A percentile compares a stretch with the other conserved stretches of the same genome.
Conservation (phyloP, 2,888 invertebrate genomes). For the Megaustenia siamemsis region DNA sequence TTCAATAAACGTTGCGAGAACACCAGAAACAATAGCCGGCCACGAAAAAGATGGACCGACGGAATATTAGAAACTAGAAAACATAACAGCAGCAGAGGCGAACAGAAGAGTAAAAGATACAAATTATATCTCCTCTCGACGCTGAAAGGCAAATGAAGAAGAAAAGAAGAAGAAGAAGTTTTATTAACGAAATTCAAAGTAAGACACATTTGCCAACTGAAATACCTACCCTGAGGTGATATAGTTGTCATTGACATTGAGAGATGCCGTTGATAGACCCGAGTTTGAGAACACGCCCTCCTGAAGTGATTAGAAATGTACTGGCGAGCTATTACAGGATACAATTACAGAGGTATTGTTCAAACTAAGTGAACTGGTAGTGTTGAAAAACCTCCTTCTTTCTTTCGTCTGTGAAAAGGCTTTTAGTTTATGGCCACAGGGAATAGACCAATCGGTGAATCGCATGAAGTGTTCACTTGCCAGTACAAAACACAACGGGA, state of each 20-base stretch:
- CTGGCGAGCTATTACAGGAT: neutral
- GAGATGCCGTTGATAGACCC: neutral
- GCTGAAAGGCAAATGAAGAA: too few relatives aligned
- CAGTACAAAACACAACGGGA: neutral
- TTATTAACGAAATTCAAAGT: too few relatives aligned
- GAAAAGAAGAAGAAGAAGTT: too few relatives aligned
- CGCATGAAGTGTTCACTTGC: neutral
- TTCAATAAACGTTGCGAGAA: too few relatives aligned
- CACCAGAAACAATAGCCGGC: too few relatives aligned
- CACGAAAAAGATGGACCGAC: too few relatives aligned
- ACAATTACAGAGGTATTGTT: constrained; percentile 12
- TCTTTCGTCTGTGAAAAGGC: neutral
- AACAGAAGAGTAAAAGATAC: too few relatives aligned
- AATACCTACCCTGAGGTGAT: too few relatives aligned
- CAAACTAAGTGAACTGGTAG: neutral
- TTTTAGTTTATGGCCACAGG: neutral
- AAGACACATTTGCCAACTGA: too few relatives aligned
- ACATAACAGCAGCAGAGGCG: too few relatives aligned
- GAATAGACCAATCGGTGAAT: neutral
- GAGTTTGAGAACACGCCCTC: neutral
- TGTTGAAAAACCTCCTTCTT: neutral
- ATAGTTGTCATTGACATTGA: neutral
- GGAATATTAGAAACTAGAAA: too few relatives aligned
- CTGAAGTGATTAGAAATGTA: constrained; percentile 21
- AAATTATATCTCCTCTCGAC: too few relatives aligned